Evolutionary conservation across 2,797 vertebrate genomes (phyloP), one percentile per base, ranked within the genome.

Genomic region (Pangasius krempfi): DNA sequence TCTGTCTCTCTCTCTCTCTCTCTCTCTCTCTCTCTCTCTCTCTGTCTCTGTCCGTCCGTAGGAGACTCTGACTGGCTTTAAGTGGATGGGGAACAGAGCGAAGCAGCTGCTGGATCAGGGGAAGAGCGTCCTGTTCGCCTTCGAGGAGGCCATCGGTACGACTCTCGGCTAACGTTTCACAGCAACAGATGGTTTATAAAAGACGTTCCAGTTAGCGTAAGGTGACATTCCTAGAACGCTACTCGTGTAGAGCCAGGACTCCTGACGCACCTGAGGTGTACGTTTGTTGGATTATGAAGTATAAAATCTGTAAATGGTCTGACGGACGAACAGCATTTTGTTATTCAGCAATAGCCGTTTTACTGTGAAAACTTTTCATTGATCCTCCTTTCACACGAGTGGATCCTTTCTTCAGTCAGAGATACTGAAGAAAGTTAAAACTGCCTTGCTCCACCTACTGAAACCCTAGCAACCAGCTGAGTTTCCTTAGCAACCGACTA

Each of bases 51-150:
- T 86, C 33, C 4, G 9, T 87, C 25, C 78, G 87, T 92, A 99
- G 99, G 99, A 99, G 95, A 99, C 98, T 0, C 92, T 99, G 86
- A 99, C 99, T 0, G 99, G 99, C 85, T 99, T 99, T 93, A 99
- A 99, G 91, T 99, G 99, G 99, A 99, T 99, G 98, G 99, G 98
- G 89, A 99, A 99, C 94, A 93, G 98, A 95, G 97, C 97, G 88
- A 97, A 94, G 88, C 96, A 98, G 87, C 97, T 99, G 30, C 94
- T 97, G 94, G 97, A 98, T 90, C 96, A 98, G 92, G 96, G 95
- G 27, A 99, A 99, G 92, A 96, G 94, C 4, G 97, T 99, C 89
- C 95, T 99, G 78, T 99, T 99, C 95, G 98, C 99, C 78, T 99
- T 99, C 94, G 99, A 99, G 92, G 99, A 99, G 92, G 99, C 99